These are phyloP conservation scores for Ambastaia sidthimunki DNA, from an alignment of 2,797 vertebrate genomes.

Conservation along the genomic window DNA sequence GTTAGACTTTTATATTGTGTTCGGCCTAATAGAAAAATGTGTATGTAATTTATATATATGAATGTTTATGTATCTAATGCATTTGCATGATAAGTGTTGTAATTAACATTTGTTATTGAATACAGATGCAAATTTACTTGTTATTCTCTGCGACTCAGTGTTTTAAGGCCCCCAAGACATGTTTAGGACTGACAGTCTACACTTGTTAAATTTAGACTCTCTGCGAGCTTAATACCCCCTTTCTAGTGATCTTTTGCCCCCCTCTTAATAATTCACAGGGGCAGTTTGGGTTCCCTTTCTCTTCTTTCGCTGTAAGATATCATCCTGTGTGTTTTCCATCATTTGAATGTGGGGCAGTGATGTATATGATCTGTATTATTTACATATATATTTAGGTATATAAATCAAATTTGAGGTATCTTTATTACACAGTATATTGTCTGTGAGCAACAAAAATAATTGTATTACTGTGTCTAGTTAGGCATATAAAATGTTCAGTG, in stretches of 20 bases:
- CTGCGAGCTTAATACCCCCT: constrained; percentile 28
- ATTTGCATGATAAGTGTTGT: background rate
- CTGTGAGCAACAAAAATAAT: background rate
- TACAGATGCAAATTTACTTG: background rate
- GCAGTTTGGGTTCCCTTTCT: constrained; percentile 63
- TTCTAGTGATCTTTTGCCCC: constrained; percentile 53
- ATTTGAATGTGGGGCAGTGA: constrained; percentile 34
- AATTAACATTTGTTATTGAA: no score
- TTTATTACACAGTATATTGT: background rate
- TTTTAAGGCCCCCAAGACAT: constrained; percentile 5
- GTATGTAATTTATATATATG: background rate
- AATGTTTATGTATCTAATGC: background rate
- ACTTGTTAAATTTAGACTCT: background rate
- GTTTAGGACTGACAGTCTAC: constrained; percentile 33
- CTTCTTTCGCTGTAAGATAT: constrained; percentile 35
- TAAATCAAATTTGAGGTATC: background rate
- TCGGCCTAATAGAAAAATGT: no score
- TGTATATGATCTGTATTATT: background rate
- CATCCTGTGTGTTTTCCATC: constrained; percentile 8
- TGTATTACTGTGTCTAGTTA: background rate
- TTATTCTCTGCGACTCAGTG: background rate
- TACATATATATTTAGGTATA: background rate
- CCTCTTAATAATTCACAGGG: constrained; percentile 75
- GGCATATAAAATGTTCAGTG: background rate
- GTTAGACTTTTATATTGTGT: no score